These are phyloP conservation scores for Lumbricus terrestris DNA, from an alignment of 2,888 invertebrate genomes.

Conservation along the genomic window DNA sequence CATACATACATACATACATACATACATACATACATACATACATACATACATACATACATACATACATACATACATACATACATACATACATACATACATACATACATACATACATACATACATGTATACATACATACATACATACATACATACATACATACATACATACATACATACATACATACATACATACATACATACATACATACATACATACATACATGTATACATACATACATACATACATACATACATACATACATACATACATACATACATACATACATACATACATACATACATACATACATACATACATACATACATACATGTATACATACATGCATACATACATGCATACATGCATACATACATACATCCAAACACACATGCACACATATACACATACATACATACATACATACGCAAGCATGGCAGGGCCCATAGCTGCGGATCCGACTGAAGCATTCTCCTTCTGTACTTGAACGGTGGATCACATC, in stretches of 20 bases:
- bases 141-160: background rate
- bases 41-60: too few species aligned
- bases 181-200: background rate
- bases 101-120: background rate
- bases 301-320: background rate
- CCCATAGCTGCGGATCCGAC: too few species aligned
- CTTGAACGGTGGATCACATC: too few species aligned
- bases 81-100: background rate
- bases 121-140: too few species aligned
- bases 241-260: background rate
- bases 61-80: too few species aligned
- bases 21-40: background rate
- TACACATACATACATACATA: background rate
- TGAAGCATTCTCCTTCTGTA: too few species aligned
- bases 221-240: background rate
- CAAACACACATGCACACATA: background rate
- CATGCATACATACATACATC: background rate
- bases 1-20: background rate
- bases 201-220: background rate
- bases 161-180: background rate
- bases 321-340: background rate
- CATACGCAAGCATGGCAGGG: background rate
- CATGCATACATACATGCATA: background rate
- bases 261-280: background rate
- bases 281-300: background rate